These are phyloP conservation scores for Limnephilus marmoratus DNA, from an alignment of 2,888 invertebrate species.

Conservation along the genomic window DNA sequence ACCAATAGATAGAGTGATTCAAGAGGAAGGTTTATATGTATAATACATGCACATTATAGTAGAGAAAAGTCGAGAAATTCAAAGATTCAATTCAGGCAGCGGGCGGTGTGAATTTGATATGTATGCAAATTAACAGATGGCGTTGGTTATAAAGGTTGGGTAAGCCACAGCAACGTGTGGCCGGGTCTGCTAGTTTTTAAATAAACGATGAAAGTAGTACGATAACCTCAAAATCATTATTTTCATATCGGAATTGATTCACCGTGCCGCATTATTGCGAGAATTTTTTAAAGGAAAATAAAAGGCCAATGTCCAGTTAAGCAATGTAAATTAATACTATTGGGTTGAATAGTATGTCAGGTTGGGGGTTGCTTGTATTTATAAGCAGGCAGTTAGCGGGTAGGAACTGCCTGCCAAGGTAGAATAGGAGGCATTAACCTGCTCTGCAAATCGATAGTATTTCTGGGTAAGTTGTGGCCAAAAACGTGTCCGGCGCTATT, in stretches of 20 bases:
- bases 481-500: slow-evolving; percentile 35
- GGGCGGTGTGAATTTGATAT: too few relatives aligned
- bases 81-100: too few relatives aligned
- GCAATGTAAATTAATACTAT: background rate
- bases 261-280: background rate
- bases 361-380: background rate
- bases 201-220: background rate
- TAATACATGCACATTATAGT: too few relatives aligned
- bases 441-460: slow-evolving; percentile 40
- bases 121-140: too few relatives aligned
- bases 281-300: background rate
- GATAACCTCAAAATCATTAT: background rate
- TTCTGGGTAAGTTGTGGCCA: slow-evolving; percentile 15
- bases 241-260: background rate
- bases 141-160: too few relatives aligned
- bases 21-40: too few relatives aligned
- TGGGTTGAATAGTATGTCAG: background rate
- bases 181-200: too few relatives aligned
- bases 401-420: background rate
- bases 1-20: too few relatives aligned
- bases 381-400: background rate
- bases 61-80: too few relatives aligned
- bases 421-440: slow-evolving; percentile 47
- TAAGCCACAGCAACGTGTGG: too few relatives aligned
- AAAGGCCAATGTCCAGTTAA: background rate